Base-by-base conservation (phyloP, 1,140 invertebrate genomes). In the Euura saliciscinereae region DNA sequence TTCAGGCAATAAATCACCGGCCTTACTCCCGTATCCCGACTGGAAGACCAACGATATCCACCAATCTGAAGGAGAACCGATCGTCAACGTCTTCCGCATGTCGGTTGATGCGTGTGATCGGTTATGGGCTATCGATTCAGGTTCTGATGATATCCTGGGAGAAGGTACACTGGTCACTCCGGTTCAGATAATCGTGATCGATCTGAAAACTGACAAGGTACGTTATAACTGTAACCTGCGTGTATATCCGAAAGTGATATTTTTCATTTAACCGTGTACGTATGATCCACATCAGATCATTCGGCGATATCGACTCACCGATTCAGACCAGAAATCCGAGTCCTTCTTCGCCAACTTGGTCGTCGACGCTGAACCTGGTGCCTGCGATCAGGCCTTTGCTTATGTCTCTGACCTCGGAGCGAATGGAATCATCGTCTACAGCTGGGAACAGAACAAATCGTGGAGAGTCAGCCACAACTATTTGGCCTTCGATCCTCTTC, bases 381-480 rank as follows among this genome's bases (percentile, higher is more conserved):
- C 89, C 65, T 95, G 94, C 75, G 90, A 94, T 64, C 86, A 94
- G 70, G 91, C 94, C 0, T 93, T 90, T 76, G 92, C 92, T 0
- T 96, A 96, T 76, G 82, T 94, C 5, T 92, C 94, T 1, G 94
- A 96, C 81, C 83, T 95, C 3, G 91, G 91, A 4, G 92, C 86
- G 8, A 94, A 94, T 77, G 93, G 92, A 10, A 80, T 96, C 1
- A 90, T 95, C 0, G 93, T 95, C 2, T 96, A 95, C 80, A 93
- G 91, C 59, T 88, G 91, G 75, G 90, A 91, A 64, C 88, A 92
- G 11, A 90, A 95, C 76, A 90, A 92, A 71, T 94, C 93, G 0
- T 95, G 93, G 91, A 89, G 93, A 43, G 89, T 95, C 2, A 86
- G 91, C 72, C 94, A 96, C 78, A 93, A 95, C 80, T 96, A 91